These are phyloP conservation scores for Lepus townsendii DNA, from an alignment of 2,797 vertebrate species.

Conservation along the genomic window DNA sequence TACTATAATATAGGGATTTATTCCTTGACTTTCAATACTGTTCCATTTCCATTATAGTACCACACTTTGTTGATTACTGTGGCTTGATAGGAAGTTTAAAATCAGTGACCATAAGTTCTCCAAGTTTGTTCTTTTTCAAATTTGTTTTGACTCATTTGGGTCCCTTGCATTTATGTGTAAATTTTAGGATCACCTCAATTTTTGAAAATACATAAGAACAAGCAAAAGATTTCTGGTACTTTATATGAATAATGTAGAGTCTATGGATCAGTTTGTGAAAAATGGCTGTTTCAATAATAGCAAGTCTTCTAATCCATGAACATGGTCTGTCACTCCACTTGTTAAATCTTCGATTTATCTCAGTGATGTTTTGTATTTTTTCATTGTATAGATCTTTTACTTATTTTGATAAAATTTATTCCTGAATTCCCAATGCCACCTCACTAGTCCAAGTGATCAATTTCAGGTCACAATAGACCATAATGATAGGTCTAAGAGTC, in stretches of 20 bases:
- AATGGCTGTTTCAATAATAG: background rate
- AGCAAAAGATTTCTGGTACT: background rate
- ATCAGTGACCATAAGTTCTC: background rate
- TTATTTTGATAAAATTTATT: background rate
- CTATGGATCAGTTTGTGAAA: background rate
- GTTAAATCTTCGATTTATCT: background rate
- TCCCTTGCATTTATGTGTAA: background rate
- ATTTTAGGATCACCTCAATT: background rate
- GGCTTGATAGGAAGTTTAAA: background rate
- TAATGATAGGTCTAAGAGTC: too few species aligned
- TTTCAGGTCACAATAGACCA: too few species aligned
- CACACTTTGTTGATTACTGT: background rate
- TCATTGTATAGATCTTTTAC: background rate
- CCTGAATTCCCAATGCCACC: too few species aligned
- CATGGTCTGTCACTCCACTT: background rate
- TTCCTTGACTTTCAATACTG: background rate
- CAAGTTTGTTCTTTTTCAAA: background rate
- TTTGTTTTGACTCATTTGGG: background rate
- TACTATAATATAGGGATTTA: background rate
- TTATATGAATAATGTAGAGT: background rate
- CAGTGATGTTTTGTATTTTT: background rate
- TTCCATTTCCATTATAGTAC: background rate
- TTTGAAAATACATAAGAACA: background rate
- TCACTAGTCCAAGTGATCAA: too few species aligned
- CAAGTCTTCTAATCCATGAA: background rate